Evolutionary conservation across 2,797 vertebrate genomes (phyloP), one percentile per base, ranked within the genome.

Genomic region (Trematocara caparti): DNA sequence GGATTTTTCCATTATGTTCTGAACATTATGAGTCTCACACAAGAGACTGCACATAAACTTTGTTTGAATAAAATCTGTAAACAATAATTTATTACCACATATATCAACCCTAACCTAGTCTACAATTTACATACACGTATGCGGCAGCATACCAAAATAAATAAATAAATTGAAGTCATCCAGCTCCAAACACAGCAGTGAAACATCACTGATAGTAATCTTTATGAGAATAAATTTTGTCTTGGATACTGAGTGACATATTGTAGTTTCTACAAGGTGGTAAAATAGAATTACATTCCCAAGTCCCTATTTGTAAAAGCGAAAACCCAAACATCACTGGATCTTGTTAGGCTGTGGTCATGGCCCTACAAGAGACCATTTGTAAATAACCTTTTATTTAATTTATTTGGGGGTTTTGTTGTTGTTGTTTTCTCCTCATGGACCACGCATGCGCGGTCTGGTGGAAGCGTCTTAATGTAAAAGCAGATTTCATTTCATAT

Each of bases 391-490:
- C 30, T 9, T 43, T 30, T 75, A 24, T 75, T 43, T 30, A 49
- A 10, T 55, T 38, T 2, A 50, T 1, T 47, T 43, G 5, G 47
- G n/a, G 0, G 50, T 38, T 24, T 32, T n/a, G 30, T 59, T 34
- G 27, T 34, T 59, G 1, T 59, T 71, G 2, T 45, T 75, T 34
- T 75, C 73, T 80, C 78, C 62, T 86, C 75, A 82, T 86, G 21
- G 11, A 81, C 21, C 6, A 45, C 79, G 78, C 92, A 90, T 87
- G 90, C 87, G 83, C 84, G 51, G 30, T 76, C 3, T 6, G 27
- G 3, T 62, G n/a, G 17, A 45, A 57, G 69, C 66, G 15, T 81
- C 76, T 83, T 79, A 10, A 66, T 15, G n/a, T 12, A 71, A 66
- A 75, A 53, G 72, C 27, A 55, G 64, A 50, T 80, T 81, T 85